Conservation (phyloP, 2,113 vertebrate species). For the Oryzias javanicus region DNA sequence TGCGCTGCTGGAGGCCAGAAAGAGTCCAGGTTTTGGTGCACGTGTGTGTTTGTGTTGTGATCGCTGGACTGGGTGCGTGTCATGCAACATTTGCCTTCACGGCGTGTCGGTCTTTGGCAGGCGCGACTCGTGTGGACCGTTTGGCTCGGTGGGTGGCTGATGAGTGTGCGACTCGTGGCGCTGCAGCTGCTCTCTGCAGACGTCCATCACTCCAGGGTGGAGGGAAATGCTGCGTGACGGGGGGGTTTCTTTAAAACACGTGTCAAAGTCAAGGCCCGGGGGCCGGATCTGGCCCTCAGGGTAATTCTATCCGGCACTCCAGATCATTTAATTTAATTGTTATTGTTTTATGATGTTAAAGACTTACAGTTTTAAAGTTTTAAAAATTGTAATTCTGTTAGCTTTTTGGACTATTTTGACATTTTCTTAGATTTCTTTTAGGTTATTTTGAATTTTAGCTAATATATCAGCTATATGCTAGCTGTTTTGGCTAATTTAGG, state of each 20-base stretch:
- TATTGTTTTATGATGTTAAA: too few relatives aligned
- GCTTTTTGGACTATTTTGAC: too few relatives aligned
- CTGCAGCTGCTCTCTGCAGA: slow-evolving; percentile 60
- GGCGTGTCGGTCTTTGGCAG: slow-evolving; percentile 24
- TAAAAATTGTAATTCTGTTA: too few relatives aligned
- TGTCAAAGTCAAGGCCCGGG: too few relatives aligned
- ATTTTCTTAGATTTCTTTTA: too few relatives aligned
- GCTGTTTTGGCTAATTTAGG: too few relatives aligned
- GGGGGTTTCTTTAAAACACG: slow-evolving; percentile 31
- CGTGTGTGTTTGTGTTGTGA: slow-evolving; percentile 27
- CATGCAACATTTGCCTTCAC: slow-evolving; percentile 29
- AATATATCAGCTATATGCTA: too few relatives aligned
- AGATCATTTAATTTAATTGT: too few relatives aligned
- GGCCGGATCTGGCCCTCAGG: too few relatives aligned
- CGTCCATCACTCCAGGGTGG: slow-evolving; percentile 6
- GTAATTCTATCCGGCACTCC: too few relatives aligned
- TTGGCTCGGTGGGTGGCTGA: slow-evolving; percentile 55
- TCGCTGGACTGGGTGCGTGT: slow-evolving; percentile 16
- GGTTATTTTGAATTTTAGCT: too few relatives aligned
- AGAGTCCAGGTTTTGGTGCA: slow-evolving; percentile 5
- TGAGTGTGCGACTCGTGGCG: slow-evolving; percentile 34
- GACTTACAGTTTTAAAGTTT: too few relatives aligned
- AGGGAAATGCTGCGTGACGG: slow-evolving; percentile 13
- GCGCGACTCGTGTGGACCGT: slow-evolving; percentile 33
- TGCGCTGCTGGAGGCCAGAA: slow-evolving; percentile 19